phyloP scores from a whole-genome alignment of 2,888 invertebrate genomes.

The Pemphredon lugubris region DNA sequence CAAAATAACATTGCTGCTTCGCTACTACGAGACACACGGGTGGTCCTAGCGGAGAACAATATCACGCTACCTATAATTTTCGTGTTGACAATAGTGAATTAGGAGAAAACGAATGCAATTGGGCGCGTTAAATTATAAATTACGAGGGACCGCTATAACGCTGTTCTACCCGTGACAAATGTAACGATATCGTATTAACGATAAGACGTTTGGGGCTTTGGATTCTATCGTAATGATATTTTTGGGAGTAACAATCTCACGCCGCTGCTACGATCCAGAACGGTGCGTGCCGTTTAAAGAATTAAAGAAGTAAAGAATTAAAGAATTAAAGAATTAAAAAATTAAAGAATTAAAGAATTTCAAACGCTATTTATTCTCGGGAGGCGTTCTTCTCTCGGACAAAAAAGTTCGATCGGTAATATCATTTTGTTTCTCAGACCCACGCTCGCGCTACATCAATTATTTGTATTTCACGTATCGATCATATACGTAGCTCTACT shows the following conservation, averaged over 20 bases:
- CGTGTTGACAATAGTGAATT: constrained; percentile 51
- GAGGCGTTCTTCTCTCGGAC: background rate
- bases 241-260: constrained; percentile 28
- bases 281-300: too few relatives aligned
- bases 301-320: too few relatives aligned
- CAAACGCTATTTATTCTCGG: constrained; percentile 10
- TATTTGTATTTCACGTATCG: constrained; percentile 41
- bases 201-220: constrained; percentile 23
- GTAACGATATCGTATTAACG: too few relatives aligned
- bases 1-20: constrained; percentile 63
- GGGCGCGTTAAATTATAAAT: constrained; percentile 31
- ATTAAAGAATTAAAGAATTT: too few relatives aligned
- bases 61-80: constrained; percentile 48
- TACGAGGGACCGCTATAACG: constrained; percentile 22
- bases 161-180: constrained; percentile 14
- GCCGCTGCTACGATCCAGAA: too few relatives aligned
- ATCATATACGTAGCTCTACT: constrained; percentile 41
- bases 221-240: constrained; percentile 14
- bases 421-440: constrained; percentile 5
- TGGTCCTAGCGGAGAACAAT: constrained; percentile 60
- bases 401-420: background rate
- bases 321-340: too few relatives aligned
- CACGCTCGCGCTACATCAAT: constrained; percentile 21
- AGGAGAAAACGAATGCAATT: constrained; percentile 30
- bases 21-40: constrained; percentile 65